Base-by-base conservation (phyloP, 2,797 vertebrate genomes). In the Takifugu ocellatus region DNA sequence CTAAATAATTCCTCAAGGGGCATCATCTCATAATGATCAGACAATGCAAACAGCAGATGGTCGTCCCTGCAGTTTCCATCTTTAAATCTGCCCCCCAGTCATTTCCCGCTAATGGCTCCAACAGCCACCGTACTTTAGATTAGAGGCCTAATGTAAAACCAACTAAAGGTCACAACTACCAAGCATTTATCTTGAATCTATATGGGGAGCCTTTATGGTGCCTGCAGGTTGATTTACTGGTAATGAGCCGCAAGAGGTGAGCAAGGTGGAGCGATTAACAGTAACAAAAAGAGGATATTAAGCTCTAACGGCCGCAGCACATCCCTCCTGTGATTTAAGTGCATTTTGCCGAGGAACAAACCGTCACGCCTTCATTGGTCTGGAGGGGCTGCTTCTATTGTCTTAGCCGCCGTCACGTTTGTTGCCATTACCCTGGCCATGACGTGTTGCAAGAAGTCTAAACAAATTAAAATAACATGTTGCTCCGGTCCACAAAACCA, bases 251-350 rank as follows among this genome's bases (percentile, higher is more conserved):
- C 3, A 10, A 67, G 56, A 73, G 59, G 70, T 58, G 70, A 72
- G 74, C 21, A 5, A 57, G 56, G 51, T 26, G 51, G 55, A 74
- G 57, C 46, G 58, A 66, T 63, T 79, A 63, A 70, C 72, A 64
- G 48, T 52, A 69, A 83, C 66, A 63, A 84, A 84, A 87, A 68
- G 72, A 78, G 68, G 51, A 53, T 49, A 70, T 84, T 70, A 77
- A 74, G 75, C 69, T 78, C 79, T 81, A 86, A 82, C 75, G 59
- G 72, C 56, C 29, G 36, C 31, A 43, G 48, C 53, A 65, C 36
- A 64, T 68, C 77, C 42, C 52, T 61, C 67, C 54, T 72, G 58
- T 59, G 59, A 27, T 72, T 66, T 67, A 67, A 51, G 59, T 53
- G 56, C 24, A 54, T 45, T 45, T 45, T 17, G 57, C 42, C 58